phyloP scores from a whole-genome alignment of 2,888 invertebrate species.

The Tetragnatha montana region DNA sequence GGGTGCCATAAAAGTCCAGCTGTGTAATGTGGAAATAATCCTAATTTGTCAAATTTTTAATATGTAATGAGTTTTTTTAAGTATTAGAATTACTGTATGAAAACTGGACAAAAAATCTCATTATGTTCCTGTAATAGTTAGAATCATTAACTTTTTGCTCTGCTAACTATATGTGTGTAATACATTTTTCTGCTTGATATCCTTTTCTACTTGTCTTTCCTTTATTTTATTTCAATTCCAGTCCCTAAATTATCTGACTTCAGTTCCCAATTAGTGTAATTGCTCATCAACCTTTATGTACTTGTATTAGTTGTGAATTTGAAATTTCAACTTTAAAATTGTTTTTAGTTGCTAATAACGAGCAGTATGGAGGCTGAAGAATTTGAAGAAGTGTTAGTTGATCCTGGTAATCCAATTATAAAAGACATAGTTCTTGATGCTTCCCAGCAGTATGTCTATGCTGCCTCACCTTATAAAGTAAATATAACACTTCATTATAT shows the following conservation, averaged over 20 bases:
- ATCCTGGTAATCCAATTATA: constrained; percentile 85
- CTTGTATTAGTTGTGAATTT: neutral
- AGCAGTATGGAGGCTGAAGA: constrained; percentile 83
- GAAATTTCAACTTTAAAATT: neutral
- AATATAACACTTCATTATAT: constrained; percentile 71
- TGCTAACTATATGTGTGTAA: too few species aligned
- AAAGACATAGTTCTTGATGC: constrained; percentile 92
- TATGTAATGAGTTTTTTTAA: too few species aligned
- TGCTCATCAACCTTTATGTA: neutral
- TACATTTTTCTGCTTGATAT: neutral
- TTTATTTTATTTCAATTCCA: neutral
- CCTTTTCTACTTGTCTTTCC: neutral
- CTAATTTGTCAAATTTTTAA: too few species aligned
- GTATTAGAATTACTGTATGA: too few species aligned
- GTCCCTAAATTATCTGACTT: neutral
- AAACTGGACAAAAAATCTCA: too few species aligned
- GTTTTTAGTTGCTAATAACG: constrained; percentile 82
- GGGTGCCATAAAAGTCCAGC: too few species aligned
- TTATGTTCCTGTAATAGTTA: too few species aligned
- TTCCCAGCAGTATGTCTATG: constrained; percentile 88
- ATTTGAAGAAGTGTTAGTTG: constrained; percentile 89
- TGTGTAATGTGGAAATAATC: too few species aligned
- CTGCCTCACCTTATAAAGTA: constrained; percentile 86
- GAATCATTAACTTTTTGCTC: too few species aligned
- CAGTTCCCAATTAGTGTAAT: neutral